phyloP scores from a whole-genome alignment of 2,113 vertebrate genomes.

The Urocitellus parryii region DNA sequence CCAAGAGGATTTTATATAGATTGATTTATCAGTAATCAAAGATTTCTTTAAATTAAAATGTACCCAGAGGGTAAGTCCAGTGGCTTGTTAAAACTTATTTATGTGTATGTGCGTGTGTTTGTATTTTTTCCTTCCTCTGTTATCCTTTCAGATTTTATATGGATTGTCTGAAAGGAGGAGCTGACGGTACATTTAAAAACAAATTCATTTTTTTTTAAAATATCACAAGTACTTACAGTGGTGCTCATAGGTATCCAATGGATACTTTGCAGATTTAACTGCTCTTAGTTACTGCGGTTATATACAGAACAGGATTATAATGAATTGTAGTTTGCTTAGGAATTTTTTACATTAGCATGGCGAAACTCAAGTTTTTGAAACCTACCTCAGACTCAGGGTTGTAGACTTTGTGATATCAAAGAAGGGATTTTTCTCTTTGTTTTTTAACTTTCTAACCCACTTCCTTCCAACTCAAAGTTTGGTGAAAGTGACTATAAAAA shows the following conservation, averaged over 20 bases:
- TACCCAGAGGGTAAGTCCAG: constrained; percentile 49
- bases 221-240: not conserved
- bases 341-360: not conserved
- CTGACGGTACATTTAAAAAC: constrained; percentile 18
- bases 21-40: constrained; percentile 17
- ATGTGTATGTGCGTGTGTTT: constrained; percentile 2
- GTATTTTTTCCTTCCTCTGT: constrained; percentile 59
- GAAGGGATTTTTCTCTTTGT: not conserved
- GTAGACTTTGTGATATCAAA: not conserved
- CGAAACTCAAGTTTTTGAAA: constrained; percentile 38
- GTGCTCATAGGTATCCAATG: not conserved
- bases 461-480: not conserved
- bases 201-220: constrained; percentile 11
- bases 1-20: not conserved
- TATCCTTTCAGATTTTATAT: constrained; percentile 58
- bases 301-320: not conserved
- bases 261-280: constrained; percentile 24
- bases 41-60: constrained; percentile 67
- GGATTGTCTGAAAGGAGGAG: not conserved
- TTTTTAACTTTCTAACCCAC: not conserved
- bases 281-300: not conserved
- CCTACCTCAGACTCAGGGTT: not conserved
- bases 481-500: constrained; percentile 37
- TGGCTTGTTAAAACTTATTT: constrained; percentile 65
- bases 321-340: not conserved